Conservation (phyloP, 2,113 vertebrate species). For the Psittacara wagleri region DNA sequence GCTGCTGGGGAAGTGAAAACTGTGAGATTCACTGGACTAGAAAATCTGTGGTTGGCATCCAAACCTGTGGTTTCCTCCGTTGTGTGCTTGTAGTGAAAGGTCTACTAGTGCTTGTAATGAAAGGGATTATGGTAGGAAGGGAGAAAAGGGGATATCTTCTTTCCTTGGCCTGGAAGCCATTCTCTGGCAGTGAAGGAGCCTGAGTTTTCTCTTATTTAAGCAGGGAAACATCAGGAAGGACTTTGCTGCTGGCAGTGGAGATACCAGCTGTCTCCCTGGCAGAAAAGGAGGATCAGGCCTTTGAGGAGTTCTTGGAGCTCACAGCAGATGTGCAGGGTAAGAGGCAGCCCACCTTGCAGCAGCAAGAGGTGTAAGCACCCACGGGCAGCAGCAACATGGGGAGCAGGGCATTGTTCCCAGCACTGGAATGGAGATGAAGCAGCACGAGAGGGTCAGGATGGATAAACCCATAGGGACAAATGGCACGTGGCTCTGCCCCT, state of each 20-base stretch:
- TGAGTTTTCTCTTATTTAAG: neutral
- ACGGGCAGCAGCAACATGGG: neutral
- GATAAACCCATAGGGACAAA: neutral
- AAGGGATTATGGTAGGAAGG: neutral
- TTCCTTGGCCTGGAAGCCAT: neutral
- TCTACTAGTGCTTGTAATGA: neutral
- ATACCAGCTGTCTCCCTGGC: neutral
- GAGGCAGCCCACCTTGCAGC: neutral
- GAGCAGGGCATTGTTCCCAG: neutral
- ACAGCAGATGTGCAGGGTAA: fast-evolving
- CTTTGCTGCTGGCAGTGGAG: neutral
- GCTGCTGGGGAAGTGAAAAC: neutral
- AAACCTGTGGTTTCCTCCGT: neutral
- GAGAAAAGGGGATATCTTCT: neutral
- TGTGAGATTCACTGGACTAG: neutral
- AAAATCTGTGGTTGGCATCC: neutral
- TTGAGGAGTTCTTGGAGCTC: neutral
- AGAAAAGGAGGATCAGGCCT: neutral
- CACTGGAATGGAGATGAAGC: neutral
- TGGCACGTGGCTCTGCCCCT: fast-evolving
- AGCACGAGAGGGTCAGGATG: neutral
- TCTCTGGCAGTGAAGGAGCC: neutral
- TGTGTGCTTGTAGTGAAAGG: neutral
- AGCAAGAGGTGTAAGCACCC: neutral
- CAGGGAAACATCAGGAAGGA: neutral